These are phyloP conservation scores for Leistus spinibarbis DNA, from an alignment of 2,888 invertebrate genomes.

Conservation along the genomic window DNA sequence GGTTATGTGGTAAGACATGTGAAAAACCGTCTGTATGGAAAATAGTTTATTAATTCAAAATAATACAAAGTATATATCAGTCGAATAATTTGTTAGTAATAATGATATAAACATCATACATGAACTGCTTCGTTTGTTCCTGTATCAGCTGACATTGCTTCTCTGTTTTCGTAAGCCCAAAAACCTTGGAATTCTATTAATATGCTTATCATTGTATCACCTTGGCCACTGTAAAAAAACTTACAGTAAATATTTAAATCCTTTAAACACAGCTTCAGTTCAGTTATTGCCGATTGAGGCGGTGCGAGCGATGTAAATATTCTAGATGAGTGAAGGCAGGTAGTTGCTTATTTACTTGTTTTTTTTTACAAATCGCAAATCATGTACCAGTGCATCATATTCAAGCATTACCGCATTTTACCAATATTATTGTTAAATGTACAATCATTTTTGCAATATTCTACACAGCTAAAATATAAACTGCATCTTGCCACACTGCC, in stretches of 20 bases:
- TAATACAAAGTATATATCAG: slow-evolving; percentile 4
- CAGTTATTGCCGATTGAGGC: too few species aligned
- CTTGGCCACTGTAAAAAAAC: slow-evolving; percentile 75
- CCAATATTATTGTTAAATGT: too few species aligned
- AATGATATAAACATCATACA: slow-evolving; percentile 12
- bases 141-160: slow-evolving; percentile 72
- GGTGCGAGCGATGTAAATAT: too few species aligned
- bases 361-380: too few species aligned
- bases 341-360: too few species aligned
- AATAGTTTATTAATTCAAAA: slow-evolving; percentile 62
- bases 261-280: slow-evolving; percentile 9
- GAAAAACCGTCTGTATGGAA: slow-evolving; percentile 80
- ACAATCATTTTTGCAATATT: too few species aligned
- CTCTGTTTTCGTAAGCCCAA: slow-evolving; percentile 95
- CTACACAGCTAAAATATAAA: too few species aligned
- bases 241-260: slow-evolving; percentile 12
- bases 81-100: background rate
- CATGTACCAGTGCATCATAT: too few species aligned
- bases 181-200: slow-evolving; percentile 95
- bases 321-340: too few species aligned
- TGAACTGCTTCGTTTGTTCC: slow-evolving; percentile 39
- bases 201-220: slow-evolving; percentile 92
- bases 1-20: slow-evolving; percentile 76
- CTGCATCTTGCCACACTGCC: too few species aligned
- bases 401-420: too few species aligned